phyloP scores from a whole-genome alignment of 2,797 vertebrate species.

The Philypnodon macrostomus region DNA sequence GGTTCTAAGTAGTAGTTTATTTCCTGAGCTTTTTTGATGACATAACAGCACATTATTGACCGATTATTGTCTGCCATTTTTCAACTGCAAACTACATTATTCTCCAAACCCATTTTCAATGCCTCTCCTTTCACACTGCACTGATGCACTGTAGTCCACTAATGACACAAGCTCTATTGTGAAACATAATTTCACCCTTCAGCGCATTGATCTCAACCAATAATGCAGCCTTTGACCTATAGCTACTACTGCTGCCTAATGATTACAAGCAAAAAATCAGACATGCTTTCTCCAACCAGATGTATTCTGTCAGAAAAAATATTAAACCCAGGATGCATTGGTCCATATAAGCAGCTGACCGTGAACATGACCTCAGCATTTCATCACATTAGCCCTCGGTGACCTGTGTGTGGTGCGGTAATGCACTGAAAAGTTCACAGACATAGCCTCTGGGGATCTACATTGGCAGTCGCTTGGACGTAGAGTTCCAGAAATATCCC shows the following conservation, averaged over 20 bases:
- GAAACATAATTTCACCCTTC: not conserved
- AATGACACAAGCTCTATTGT: too few relatives aligned
- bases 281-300: slow-evolving; percentile 6
- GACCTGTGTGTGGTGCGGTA: slow-evolving; percentile 22
- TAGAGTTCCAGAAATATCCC: slow-evolving; percentile 1
- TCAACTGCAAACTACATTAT: too few relatives aligned
- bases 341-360: slow-evolving; percentile 35
- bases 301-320: slow-evolving; percentile 7
- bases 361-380: slow-evolving; percentile 38
- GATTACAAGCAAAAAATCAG: not conserved
- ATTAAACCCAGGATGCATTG: slow-evolving; percentile 2
- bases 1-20: too few relatives aligned
- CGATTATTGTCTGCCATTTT: too few relatives aligned
- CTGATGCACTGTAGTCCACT: too few relatives aligned
- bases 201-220: not conserved
- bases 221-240: not conserved
- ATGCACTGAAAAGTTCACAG: slow-evolving; percentile 38
- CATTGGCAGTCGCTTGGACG: slow-evolving; percentile 21
- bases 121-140: too few relatives aligned
- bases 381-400: slow-evolving; percentile 32
- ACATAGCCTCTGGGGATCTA: slow-evolving; percentile 31
- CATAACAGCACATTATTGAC: too few relatives aligned
- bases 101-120: too few relatives aligned
- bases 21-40: too few relatives aligned
- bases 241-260: not conserved